A percentile compares a stretch with the other conserved stretches of the same genome.
phyloP scores from a whole-genome alignment of 2,888 invertebrate species.

The Eucera pruinosa region DNA sequence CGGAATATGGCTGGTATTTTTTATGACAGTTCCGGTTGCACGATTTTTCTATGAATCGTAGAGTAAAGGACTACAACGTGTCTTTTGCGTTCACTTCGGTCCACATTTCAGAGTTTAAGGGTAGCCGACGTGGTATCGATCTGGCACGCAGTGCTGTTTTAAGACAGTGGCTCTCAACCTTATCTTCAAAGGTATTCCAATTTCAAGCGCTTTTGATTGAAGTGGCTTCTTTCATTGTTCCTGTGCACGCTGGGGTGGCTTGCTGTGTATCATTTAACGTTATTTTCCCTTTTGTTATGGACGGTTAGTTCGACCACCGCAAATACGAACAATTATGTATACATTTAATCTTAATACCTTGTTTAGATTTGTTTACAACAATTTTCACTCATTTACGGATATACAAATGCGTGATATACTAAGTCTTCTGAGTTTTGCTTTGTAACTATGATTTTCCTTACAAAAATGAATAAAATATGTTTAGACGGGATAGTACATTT shows the following conservation, averaged over 20 bases:
- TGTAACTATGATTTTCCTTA: background rate
- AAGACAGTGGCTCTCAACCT: slow-evolving; percentile 78
- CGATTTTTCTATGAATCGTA: background rate
- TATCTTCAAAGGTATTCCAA: slow-evolving; percentile 40
- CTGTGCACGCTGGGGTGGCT: background rate
- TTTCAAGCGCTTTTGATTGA: slow-evolving; percentile 36
- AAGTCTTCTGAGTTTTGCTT: too few relatives aligned
- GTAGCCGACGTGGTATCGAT: slow-evolving; percentile 79
- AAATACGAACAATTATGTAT: background rate
- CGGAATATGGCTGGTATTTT: too few relatives aligned
- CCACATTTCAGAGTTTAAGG: slow-evolving; percentile 78
- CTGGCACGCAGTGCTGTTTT: slow-evolving; percentile 79
- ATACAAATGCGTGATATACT: too few relatives aligned
- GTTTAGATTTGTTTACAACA: background rate
- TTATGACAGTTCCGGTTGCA: background rate
- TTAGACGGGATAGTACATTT: background rate
- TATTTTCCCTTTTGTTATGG: slow-evolving; percentile 7
- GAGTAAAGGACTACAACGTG: slow-evolving; percentile 36
- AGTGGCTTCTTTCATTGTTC: slow-evolving; percentile 20
- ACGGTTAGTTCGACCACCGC: background rate
- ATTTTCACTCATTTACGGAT: background rate
- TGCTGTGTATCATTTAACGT: slow-evolving; percentile 1
- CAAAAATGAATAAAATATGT: background rate
- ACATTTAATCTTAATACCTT: background rate
- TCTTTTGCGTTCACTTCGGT: slow-evolving; percentile 70